Conservation (phyloP, 2,113 vertebrate species). For the Hemiscyllium ocellatum region DNA sequence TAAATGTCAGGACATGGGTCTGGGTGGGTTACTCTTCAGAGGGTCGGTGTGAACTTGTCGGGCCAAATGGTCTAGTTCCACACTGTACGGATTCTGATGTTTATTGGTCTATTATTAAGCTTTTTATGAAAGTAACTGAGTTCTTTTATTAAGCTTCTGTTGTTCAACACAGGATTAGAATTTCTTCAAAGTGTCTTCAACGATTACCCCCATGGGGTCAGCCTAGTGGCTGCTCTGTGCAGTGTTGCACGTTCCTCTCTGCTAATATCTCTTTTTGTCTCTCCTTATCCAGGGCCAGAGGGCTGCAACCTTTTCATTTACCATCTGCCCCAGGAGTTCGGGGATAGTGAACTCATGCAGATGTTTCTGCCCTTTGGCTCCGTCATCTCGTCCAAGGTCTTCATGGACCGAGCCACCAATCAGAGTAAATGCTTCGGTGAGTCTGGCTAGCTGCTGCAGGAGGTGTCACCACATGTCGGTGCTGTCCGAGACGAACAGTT, state of each 20-base stretch:
- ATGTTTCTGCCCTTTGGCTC: slow-evolving; percentile 97
- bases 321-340: slow-evolving; percentile 99
- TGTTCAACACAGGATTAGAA: neutral
- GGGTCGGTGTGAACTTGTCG: no score
- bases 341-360: slow-evolving; percentile 96
- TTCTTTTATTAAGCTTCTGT: neutral
- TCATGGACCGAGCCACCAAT: slow-evolving; percentile 98
- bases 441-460: slow-evolving; percentile 40
- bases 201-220: neutral
- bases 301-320: slow-evolving; percentile 99
- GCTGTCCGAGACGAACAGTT: neutral
- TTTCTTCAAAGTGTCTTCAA: neutral
- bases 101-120: neutral
- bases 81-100: neutral
- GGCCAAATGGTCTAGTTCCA: no score
- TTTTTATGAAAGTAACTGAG: neutral
- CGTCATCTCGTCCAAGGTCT: slow-evolving; percentile 98
- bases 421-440: slow-evolving; percentile 99
- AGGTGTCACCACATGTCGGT: neutral
- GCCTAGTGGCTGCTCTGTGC: neutral
- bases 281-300: slow-evolving; percentile 76
- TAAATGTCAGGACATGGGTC: no score
- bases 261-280: slow-evolving; percentile 13
- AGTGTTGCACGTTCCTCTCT: neutral
- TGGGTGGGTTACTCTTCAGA: no score